A percentile compares a stretch with the other conserved stretches of the same genome.
These are phyloP conservation scores for Neoaliturus tenellus DNA, from an alignment of 2,888 invertebrate genomes.

Conservation along the genomic window DNA sequence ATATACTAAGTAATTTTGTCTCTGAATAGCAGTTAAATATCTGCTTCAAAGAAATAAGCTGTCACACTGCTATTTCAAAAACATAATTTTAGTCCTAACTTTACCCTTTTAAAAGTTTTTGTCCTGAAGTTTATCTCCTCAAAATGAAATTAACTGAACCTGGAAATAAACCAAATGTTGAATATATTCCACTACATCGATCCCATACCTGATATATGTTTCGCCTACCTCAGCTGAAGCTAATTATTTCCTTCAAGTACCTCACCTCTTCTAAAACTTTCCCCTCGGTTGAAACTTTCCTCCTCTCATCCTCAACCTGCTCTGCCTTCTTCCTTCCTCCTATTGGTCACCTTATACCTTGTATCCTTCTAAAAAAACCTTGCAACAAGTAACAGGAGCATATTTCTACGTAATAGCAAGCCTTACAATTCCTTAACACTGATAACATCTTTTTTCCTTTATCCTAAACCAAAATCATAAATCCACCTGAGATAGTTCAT, in stretches of 20 bases:
- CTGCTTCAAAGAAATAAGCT: too few relatives aligned
- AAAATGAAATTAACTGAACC: too few relatives aligned
- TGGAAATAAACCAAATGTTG: background rate
- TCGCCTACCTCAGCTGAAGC: slow-evolving; percentile 30
- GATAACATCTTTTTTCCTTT: background rate
- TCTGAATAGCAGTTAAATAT: too few relatives aligned
- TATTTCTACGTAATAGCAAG: background rate
- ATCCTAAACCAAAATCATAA: background rate
- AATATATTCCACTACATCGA: slow-evolving; percentile 30
- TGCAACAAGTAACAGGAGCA: slow-evolving; percentile 22
- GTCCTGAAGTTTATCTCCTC: too few relatives aligned
- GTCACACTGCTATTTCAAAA: too few relatives aligned
- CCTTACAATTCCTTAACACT: background rate
- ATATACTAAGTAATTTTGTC: too few relatives aligned
- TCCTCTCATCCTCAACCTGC: slow-evolving; percentile 35
- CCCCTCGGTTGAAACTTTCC: slow-evolving; percentile 1
- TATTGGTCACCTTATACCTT: slow-evolving; percentile 23
- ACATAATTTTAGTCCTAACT: too few relatives aligned
- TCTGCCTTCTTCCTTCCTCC: background rate
- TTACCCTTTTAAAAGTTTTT: too few relatives aligned
- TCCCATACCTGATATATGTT: slow-evolving; percentile 13
- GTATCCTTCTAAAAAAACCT: slow-evolving; percentile 24
- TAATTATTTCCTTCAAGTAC: slow-evolving; percentile 11
- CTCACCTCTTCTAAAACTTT: slow-evolving; percentile 25
- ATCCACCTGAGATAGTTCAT: too few relatives aligned